Percentiles rank a stretch among this genome's conserved stretches.
phyloP scores from a whole-genome alignment of 2,113 vertebrate species.

The Cynoglossus semilaevis region DNA sequence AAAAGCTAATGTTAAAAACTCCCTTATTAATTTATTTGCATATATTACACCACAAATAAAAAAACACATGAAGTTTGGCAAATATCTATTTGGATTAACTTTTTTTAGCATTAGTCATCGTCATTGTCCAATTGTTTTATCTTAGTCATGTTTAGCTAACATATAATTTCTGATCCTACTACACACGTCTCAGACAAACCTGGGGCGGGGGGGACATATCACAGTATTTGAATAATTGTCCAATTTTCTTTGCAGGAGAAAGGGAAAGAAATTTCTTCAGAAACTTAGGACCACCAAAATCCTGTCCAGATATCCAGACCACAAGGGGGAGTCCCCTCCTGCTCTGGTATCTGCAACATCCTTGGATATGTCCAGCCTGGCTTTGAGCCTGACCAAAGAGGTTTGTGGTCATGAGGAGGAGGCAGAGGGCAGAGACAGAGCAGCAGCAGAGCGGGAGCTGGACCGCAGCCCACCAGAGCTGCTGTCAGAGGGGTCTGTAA shows the following conservation, averaged over 20 bases:
- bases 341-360: constrained; percentile 31
- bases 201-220: too few relatives aligned
- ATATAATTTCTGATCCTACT: too few relatives aligned
- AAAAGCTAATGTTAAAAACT: too few relatives aligned
- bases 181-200: too few relatives aligned
- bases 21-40: too few relatives aligned
- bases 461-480: constrained; percentile 32
- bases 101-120: too few relatives aligned
- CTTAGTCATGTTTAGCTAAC: too few relatives aligned
- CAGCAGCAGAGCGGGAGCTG: constrained; percentile 51
- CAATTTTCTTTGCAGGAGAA: constrained; percentile 56
- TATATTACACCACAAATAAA: too few relatives aligned
- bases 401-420: constrained; percentile 39
- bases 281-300: constrained; percentile 54
- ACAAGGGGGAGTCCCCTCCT: constrained; percentile 18
- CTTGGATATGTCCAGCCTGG: constrained; percentile 26
- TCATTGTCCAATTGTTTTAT: too few relatives aligned
- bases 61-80: too few relatives aligned
- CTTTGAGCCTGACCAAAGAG: constrained; percentile 26
- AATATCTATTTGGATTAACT: too few relatives aligned
- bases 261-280: constrained; percentile 57
- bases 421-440: constrained; percentile 55
- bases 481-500: constrained; percentile 44
- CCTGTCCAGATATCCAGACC: constrained; percentile 6
- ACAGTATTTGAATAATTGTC: not conserved